Base-by-base conservation (phyloP, 37 sponge, comb jelly and placozoan genomes). In the Petrosia ficiformis region DNA sequence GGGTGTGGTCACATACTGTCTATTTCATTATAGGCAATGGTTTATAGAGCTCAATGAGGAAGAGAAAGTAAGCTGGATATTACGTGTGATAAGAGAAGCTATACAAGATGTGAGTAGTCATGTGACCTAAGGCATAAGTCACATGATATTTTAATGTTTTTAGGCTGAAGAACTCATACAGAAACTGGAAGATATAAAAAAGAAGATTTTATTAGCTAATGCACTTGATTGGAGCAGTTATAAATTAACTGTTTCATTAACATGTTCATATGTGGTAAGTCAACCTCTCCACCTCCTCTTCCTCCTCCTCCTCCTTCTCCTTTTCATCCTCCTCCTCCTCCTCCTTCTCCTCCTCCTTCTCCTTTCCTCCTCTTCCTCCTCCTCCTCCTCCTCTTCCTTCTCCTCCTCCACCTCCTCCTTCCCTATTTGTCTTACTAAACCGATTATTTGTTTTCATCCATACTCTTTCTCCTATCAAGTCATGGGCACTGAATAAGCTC, bases 211-310 rank as follows among this genome's bases (percentile, higher is more conserved):
- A 34, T 41, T 86, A 31, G 74, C 77, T 0, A 87, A 82, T 33
- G 78, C 73, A 30, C 68, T 87, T 16, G 88, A 87, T 32, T 82
- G 88, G 82, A 77, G 65, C 72, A 77, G 71, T 57, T 87, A 67
- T 66, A 81, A 82, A 35, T 28, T 81, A 33, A 28, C 57, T 10
- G 75, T 82, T 0, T 66, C 77, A 0, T 10, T 73, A 24, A 39
- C 44, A 5, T 77, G 77, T 24, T 69, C 77, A 1, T 77, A 81
- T 40, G 33, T 81, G 77, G 87, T 87, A n/a, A 76, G 87, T 30
- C 1, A 14, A 64, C 22, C 4, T 39, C 3, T 14, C 24, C 56
- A 35, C 29, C 4, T 68, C 24, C 4, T 21, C 30, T 10, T 30
- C 19, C 3, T 71, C 44, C 24, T 42, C 26, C 21, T 3, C 28